Base-by-base conservation (phyloP, 2,113 vertebrate genomes). In the Actinemys pallida region DNA sequence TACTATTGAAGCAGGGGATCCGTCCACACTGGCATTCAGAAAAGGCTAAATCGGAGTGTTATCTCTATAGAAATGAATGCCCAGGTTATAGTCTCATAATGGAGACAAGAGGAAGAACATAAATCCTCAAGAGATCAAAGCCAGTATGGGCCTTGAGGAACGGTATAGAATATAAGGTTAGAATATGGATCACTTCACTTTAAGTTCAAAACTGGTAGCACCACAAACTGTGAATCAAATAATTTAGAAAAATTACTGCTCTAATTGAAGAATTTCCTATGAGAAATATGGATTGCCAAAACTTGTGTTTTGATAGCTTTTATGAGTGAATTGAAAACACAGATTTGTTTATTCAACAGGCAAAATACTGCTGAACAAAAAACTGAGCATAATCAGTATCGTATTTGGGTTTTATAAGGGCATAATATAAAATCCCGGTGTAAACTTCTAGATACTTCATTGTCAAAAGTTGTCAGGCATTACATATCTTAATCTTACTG, bases 71-170 rank as follows among this genome's bases (percentile, higher is more conserved):
- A 92, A 85, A 94, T 91, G 88, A 94, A 93, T 91, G 65, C 82
- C 82, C 86, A 92, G 81, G 91, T 96, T 95, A 89, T 91, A 89
- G 57, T 76, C 84, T 85, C 90, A 65, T 91, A 69, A 75, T 87
- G 88, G 87, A 96, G 65, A n/a, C n/a, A 72, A 72, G 9, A 45
- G 12, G 75, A 27, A 78, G 42, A 42, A 78, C 8, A 19, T 45
- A 45, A 27, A 78, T 27, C 69, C 84, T 39, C 17, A 92, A 80
- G 65, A 82, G 69, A 95, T 91, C 93, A 93, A 93, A 95, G 91
- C 92, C 96, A 90, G 10, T 69, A 76, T 84, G 82, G 96, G 87
- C 81, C 65, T 90, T 81, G 59, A 90, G 81, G 90, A 92, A 78
- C 54, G 54, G 76, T 45, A 54, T 54, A 90, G 86, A 86, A 81